Conservation (phyloP, 2,888 invertebrate genomes). For the Meliscaeva auricollis region DNA sequence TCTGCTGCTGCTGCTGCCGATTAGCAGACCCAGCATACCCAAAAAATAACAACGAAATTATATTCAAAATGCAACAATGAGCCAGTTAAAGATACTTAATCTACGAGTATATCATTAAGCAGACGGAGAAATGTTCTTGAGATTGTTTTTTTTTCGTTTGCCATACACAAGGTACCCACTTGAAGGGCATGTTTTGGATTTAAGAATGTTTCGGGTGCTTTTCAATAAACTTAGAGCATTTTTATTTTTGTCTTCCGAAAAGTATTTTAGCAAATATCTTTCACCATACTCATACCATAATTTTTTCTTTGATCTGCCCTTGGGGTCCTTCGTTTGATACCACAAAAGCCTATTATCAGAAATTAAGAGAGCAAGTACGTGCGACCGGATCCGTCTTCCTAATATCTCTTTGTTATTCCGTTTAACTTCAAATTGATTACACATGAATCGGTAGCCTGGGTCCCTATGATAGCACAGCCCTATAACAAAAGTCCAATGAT, state of each 20-base stretch:
- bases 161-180: background rate
- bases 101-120: background rate
- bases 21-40: no score
- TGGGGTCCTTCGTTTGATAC: no score
- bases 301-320: no score
- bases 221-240: no score
- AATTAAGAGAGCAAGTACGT: background rate
- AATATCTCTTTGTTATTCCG: background rate
- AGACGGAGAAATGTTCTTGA: conserved; percentile 1
- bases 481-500: conserved; percentile 18
- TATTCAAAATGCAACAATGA: conserved; percentile 38
- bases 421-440: background rate
- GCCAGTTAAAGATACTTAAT: conserved; percentile 32
- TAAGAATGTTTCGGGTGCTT: background rate
- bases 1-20: no score
- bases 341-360: no score
- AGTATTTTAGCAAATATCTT: no score
- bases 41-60: no score
- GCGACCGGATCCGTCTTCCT: background rate
- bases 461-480: background rate
- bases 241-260: no score
- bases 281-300: no score
- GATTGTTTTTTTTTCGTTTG: conserved; percentile 21
- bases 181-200: background rate
- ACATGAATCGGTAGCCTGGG: conserved; percentile 4